These are phyloP conservation scores for Rhynchomys soricoides DNA, from an alignment of 2,113 vertebrate genomes.

Conservation along the genomic window DNA sequence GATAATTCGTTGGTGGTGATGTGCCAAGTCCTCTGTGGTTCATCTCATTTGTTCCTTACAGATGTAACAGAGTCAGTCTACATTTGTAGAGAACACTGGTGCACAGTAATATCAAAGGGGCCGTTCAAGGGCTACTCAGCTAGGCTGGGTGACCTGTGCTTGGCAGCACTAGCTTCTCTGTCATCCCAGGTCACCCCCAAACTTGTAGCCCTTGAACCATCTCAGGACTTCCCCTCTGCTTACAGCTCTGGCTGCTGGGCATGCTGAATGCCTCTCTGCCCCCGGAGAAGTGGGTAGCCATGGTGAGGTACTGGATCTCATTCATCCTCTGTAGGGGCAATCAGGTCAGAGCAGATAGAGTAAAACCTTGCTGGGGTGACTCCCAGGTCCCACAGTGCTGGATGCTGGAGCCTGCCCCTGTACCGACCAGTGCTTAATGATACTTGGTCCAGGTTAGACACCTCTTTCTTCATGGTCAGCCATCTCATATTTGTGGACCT, in stretches of 20 bases:
- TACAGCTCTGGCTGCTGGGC: not conserved
- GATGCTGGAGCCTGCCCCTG: not conserved
- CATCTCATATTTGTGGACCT: not conserved
- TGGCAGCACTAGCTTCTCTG: not conserved
- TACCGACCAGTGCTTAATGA: not conserved
- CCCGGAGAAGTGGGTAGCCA: not conserved
- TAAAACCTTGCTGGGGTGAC: not conserved
- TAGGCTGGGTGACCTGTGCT: not conserved
- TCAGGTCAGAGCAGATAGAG: not conserved
- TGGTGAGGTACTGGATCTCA: not conserved
- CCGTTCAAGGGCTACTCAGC: not conserved
- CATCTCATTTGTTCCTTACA: not conserved
- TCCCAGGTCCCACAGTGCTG: not conserved
- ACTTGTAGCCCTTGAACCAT: not conserved
- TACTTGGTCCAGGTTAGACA: not conserved
- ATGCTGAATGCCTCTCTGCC: not conserved
- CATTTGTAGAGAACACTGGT: not conserved
- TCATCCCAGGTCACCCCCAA: not conserved
- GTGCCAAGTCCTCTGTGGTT: not conserved
- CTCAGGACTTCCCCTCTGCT: not conserved
- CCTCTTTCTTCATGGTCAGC: not conserved
- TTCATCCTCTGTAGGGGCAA: not conserved
- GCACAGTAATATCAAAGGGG: not conserved
- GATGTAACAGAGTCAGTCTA: not conserved
- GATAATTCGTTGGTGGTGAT: not conserved